phyloP scores from a whole-genome alignment of 92 coral and sea anemone species.

The Plumapathes pennacea region DNA sequence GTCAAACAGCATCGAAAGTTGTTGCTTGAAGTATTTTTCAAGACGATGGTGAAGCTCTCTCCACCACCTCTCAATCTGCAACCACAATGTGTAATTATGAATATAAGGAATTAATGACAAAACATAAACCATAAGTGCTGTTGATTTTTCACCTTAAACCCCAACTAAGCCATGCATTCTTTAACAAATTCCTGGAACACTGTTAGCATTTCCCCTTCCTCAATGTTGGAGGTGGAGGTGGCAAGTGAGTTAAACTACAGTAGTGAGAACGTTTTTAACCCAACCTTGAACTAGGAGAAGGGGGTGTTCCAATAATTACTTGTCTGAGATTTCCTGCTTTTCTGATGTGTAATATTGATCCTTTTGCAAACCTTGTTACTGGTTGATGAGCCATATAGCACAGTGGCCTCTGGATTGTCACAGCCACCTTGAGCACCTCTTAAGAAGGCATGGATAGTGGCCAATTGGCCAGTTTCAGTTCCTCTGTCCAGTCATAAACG shows the following conservation, averaged over 20 bases:
- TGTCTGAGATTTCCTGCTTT: no score
- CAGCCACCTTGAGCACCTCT: constrained; percentile 3
- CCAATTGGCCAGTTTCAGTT: constrained; percentile 11
- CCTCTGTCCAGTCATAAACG: constrained; percentile 3
- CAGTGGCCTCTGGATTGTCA: constrained; percentile 1
- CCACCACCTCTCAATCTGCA: constrained; percentile 9
- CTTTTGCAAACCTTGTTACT: constrained; percentile 36
- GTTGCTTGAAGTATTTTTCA: not conserved
- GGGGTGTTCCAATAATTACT: not conserved
- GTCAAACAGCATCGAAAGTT: not conserved
- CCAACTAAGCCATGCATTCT: no score
- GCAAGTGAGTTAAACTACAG: no score
- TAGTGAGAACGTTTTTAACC: no score
- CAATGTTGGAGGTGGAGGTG: no score
- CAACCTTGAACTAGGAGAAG: no score
- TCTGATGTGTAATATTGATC: no score
- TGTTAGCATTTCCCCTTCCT: no score
- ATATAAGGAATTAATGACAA: no score
- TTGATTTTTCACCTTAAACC: no score
- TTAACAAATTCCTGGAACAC: no score
- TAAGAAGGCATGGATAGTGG: constrained; percentile 19
- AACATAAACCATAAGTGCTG: no score
- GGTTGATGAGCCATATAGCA: constrained; percentile 40
- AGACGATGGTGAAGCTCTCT: not conserved
- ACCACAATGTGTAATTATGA: not conserved